Evolutionary conservation across 2,888 invertebrate genomes (phyloP).

Genomic region (Drosophila anomalata): DNA sequence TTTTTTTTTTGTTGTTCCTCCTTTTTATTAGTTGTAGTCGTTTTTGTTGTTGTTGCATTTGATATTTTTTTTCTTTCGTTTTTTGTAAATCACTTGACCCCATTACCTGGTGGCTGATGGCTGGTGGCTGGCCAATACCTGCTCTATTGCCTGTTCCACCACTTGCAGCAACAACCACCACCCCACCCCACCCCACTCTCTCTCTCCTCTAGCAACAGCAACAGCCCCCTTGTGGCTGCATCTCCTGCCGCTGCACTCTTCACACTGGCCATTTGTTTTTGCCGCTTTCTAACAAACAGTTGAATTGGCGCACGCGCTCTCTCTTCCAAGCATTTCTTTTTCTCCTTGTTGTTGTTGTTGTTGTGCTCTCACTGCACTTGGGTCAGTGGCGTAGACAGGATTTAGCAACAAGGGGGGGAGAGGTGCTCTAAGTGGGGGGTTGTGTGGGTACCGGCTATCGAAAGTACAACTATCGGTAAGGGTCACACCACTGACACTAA

Average conservation of each 20-base stretch:
- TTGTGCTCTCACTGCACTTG: constrained; percentile 21
- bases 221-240: background rate
- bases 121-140: constrained; percentile 43
- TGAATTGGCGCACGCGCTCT: constrained; percentile 71
- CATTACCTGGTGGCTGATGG: constrained; percentile 72
- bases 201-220: background rate
- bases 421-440: background rate
- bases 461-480: background rate
- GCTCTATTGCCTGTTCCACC: constrained; percentile 24
- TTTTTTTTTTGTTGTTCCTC: background rate
- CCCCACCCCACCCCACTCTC: background rate
- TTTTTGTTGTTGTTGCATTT: constrained; percentile 5
- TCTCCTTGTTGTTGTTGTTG: background rate
- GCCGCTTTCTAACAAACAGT: constrained; percentile 79
- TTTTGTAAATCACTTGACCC: constrained; percentile 77
- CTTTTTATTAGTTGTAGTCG: constrained; percentile 1
- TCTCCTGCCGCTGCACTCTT: constrained; percentile 9
- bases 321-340: background rate
- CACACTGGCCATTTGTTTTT: constrained; percentile 71
- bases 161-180: background rate
- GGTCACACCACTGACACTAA: background rate
- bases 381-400: constrained; percentile 14
- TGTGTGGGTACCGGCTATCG: background rate
- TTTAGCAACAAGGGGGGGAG: background rate
- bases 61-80: constrained; percentile 31